Conservation (phyloP, 37 sponge, comb jelly and placozoan species). For the Eunapius fragilis region DNA sequence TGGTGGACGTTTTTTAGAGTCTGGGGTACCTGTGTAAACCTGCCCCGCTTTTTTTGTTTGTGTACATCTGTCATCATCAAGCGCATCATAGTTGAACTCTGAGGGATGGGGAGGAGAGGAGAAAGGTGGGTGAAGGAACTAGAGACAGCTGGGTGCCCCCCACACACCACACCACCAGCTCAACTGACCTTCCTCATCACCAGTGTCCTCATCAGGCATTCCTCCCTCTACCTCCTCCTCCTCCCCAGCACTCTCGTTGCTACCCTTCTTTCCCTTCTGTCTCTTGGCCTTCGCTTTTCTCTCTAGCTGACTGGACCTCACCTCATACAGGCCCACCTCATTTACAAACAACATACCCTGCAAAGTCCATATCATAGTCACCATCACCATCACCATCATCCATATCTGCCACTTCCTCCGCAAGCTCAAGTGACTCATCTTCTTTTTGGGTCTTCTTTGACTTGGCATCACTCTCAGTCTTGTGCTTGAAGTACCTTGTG, state of each 20-base stretch:
- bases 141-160: no score
- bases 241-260: not conserved
- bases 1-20: no score
- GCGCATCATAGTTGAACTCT: not conserved
- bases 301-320: no score
- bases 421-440: not conserved
- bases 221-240: slow-evolving; percentile 20
- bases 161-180: not conserved
- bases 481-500: not conserved
- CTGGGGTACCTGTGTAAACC: no score
- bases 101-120: not conserved
- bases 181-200: not conserved
- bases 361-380: not conserved
- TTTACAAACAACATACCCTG: no score
- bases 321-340: no score
- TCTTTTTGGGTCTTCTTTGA: not conserved
- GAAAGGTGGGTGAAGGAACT: no score
- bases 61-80: slow-evolving; percentile 20
- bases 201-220: not conserved
- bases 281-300: no score
- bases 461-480: not conserved
- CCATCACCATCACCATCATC: slow-evolving; percentile 18
- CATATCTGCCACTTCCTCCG: not conserved
- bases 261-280: slow-evolving; percentile 2
- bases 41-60: not conserved